Conservation (phyloP, 1,140 invertebrate genomes). For the Drosophila subobscura region DNA sequence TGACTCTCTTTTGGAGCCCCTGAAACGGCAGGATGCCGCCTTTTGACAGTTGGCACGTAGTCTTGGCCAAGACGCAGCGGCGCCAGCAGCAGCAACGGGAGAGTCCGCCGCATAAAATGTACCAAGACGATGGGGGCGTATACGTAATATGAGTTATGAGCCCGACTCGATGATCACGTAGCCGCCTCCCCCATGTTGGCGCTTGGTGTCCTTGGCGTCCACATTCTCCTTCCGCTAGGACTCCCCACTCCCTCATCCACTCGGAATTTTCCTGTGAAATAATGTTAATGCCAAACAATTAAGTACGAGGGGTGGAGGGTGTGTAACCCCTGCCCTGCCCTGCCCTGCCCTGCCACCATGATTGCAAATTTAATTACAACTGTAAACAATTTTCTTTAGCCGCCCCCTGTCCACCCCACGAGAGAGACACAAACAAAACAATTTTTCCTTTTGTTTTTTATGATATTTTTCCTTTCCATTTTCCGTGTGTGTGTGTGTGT, state of each 20-base stretch:
- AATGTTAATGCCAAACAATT: constrained; percentile 74
- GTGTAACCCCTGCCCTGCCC: constrained; percentile 5
- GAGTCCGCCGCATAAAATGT: constrained; percentile 14
- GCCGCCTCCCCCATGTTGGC: constrained; percentile 15
- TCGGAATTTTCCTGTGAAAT: constrained; percentile 36
- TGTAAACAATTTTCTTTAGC: constrained; percentile 45
- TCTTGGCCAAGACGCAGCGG: constrained; percentile 8
- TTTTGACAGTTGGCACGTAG: constrained; percentile 73
- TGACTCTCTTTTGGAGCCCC: constrained; percentile 47
- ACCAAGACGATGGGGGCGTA: constrained; percentile 48
- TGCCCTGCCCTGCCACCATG: constrained; percentile 10
- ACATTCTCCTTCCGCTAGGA: not conserved
- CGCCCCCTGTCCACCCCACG: not conserved
- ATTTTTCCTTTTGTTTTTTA: constrained; percentile 23
- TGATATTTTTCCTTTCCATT: constrained; percentile 4
- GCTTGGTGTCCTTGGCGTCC: not conserved
- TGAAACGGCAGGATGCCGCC: constrained; percentile 36
- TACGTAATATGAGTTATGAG: constrained; percentile 71
- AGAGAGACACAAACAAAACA: constrained; percentile 1
- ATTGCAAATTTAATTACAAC: constrained; percentile 65
- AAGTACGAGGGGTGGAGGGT: constrained; percentile 30
- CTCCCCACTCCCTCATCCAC: not conserved
- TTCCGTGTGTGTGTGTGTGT: constrained; percentile 8
- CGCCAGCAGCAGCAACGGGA: constrained; percentile 23
- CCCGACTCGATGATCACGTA: constrained; percentile 63